Evolutionary conservation across 1,140 invertebrate species (phyloP), one percentile per base, ranked within the genome.

Genomic region (Schlechtendalia chinensis): DNA sequence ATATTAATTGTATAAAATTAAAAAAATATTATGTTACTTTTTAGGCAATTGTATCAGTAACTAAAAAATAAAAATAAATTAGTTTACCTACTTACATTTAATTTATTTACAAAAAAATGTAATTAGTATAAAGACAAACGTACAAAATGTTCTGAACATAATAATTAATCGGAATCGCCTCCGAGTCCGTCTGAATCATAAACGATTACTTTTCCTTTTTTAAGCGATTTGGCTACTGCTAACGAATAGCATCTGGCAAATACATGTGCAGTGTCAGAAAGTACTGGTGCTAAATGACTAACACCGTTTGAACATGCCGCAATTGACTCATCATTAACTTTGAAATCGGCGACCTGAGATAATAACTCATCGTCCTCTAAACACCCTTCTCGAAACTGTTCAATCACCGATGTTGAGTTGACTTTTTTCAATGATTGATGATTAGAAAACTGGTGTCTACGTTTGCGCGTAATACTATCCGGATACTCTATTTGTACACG

Each of bases 171-270:
- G 27, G 75, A 79, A 19, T 79, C 75, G 61, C 19, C 39, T 50
- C n/a, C 17, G 47, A 79, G 56, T 50, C 75, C 75, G 61, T 79
- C 75, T 27, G 75, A 79, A 63, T 79, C 75, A 79, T 79, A 79
- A 27, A 79, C 75, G 1, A 79, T 27, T 2, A 79, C 56, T 63
- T 79, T 79, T 27, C 58, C 75, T 63, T 79, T 79, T 22, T 29
- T 63, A 27, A 58, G 58, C 0, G 75, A 79, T 50, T 79, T 63
- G 63, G 47, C 22, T n/a, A 47, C 8, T 63, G 58, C 22, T 4
- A 79, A 79, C 0, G 75, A 27, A 61, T 45, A 61, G 24, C 75
- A 79, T 59, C 75, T 79, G 4, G 75, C 75, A 63, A 79, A 79
- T 19, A 79, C 75, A 50, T 24, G 75, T 19, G n/a, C 75, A n/a